Evolutionary conservation across 2,888 invertebrate genomes (phyloP).

Genomic region (Apotomis betuletana): DNA sequence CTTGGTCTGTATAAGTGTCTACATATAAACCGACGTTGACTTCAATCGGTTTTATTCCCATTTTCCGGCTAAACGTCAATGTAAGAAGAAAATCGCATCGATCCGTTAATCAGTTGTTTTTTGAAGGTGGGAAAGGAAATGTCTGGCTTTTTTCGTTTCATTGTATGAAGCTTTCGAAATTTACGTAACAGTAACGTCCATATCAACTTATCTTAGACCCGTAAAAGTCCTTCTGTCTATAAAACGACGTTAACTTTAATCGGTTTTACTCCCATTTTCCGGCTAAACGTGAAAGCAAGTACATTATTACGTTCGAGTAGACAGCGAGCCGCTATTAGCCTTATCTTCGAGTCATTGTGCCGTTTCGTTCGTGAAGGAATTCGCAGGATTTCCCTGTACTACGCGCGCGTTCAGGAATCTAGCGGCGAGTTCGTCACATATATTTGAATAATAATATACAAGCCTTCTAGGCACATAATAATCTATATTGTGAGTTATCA

Average conservation of each 20-base stretch:
- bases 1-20: background rate
- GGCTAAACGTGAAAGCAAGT: conserved; percentile 33
- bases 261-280: background rate
- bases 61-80: too few species aligned
- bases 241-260: background rate
- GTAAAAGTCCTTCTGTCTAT: background rate
- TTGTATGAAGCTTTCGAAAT: background rate
- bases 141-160: too few species aligned
- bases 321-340: conserved; percentile 53
- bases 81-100: too few species aligned
- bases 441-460: too few species aligned
- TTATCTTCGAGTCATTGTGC: conserved; percentile 58
- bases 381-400: conserved; percentile 52
- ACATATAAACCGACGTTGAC: background rate
- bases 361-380: conserved; percentile 63
- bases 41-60: background rate
- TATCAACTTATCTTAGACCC: too few species aligned
- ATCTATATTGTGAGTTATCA: too few species aligned
- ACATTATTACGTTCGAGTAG: conserved; percentile 45
- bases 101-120: too few species aligned
- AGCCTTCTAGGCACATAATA: too few species aligned
- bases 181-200: background rate
- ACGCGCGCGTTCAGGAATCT: conserved; percentile 19
- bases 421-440: background rate
- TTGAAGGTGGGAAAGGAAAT: too few species aligned